Conservation (phyloP, 2,113 vertebrate species). For the Heloderma charlesbogerti region DNA sequence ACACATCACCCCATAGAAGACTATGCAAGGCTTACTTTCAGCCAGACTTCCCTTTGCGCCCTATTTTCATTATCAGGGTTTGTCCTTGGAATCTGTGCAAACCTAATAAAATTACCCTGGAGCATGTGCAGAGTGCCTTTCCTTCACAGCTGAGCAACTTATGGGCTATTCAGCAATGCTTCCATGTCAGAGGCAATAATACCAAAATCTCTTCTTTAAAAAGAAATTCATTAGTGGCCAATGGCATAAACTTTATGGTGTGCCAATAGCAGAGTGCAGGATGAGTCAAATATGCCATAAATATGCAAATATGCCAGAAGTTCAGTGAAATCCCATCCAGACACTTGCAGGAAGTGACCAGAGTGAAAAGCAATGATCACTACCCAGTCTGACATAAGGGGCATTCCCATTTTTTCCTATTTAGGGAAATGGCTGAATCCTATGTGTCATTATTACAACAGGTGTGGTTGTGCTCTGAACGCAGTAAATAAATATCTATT, state of each 20-base stretch:
- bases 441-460: slow-evolving; percentile 15
- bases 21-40: neutral
- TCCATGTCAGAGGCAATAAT: neutral
- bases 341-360: neutral
- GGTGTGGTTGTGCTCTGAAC: neutral
- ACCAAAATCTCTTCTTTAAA: neutral
- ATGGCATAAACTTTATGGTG: neutral
- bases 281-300: neutral
- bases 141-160: neutral
- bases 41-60: too few relatives aligned
- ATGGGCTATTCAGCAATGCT: neutral
- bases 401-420: neutral
- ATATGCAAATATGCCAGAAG: too few relatives aligned
- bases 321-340: neutral
- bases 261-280: neutral
- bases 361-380: neutral
- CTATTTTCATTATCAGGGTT: neutral
- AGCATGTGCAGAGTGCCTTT: neutral
- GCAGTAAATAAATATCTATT: neutral
- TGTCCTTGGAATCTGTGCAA: neutral
- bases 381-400: neutral
- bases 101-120: neutral
- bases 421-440: slow-evolving; percentile 17
- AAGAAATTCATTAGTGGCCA: neutral
- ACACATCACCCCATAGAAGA: neutral